These are phyloP conservation scores for Lypha dubia DNA, from an alignment of 2,888 invertebrate genomes.

Conservation along the genomic window DNA sequence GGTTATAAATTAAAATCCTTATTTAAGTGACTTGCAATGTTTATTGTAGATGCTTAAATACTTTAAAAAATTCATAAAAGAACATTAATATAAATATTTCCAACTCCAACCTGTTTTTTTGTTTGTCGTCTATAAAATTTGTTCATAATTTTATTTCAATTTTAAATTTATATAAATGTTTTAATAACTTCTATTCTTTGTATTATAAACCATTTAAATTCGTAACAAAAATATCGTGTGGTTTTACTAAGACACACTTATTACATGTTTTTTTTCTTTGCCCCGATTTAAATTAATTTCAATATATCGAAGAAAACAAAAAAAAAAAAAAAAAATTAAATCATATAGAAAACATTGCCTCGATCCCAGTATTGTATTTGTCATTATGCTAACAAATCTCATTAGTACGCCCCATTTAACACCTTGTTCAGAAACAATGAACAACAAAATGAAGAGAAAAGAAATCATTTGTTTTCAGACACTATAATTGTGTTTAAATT, in stretches of 20 bases:
- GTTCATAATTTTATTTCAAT: slow-evolving; percentile 14
- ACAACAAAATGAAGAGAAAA: no score
- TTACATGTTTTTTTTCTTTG: slow-evolving; percentile 9
- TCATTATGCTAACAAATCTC: slow-evolving; percentile 76
- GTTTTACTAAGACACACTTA: slow-evolving; percentile 55
- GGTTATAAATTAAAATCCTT: no score
- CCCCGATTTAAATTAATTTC: not conserved
- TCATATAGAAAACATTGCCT: slow-evolving; percentile 24
- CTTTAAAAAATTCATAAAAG: no score
- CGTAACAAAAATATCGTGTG: slow-evolving; percentile 58
- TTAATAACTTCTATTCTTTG: slow-evolving; percentile 17
- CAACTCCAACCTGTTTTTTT: slow-evolving; percentile 50
- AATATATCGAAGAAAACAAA: slow-evolving; percentile 41
- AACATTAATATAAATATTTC: no score
- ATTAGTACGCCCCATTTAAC: slow-evolving; percentile 82
- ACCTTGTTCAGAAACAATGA: slow-evolving; percentile 76
- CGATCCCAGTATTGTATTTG: slow-evolving; percentile 23
- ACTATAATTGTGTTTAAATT: not conserved
- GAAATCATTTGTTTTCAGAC: slow-evolving; percentile 7
- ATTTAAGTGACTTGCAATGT: no score
- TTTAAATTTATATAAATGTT: slow-evolving; percentile 27
- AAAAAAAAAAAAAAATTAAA: not conserved
- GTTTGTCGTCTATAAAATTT: not conserved
- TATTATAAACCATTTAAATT: slow-evolving; percentile 49
- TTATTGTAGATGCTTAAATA: no score